Evolutionary conservation across 1,140 invertebrate species (phyloP).

Genomic region (Wasmannia auropunctata): DNA sequence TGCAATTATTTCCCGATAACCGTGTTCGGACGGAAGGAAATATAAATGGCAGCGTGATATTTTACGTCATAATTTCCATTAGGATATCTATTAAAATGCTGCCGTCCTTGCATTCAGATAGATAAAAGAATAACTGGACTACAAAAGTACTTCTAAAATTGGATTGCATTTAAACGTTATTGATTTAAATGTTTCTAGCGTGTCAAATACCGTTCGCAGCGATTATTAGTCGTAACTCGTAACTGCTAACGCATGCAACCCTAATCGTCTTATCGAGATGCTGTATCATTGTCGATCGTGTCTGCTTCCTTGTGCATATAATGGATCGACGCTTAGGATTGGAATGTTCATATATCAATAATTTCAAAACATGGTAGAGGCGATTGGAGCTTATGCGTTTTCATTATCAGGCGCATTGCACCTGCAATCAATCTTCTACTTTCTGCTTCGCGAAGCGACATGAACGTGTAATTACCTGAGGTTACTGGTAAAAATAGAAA

Average conservation of each 20-base stretch:
- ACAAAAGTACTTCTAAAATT: conserved; percentile 17
- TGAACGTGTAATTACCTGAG: conserved; percentile 42
- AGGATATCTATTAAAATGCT: conserved; percentile 36
- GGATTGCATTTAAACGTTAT: conserved; percentile 7
- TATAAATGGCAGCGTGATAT: conserved; percentile 54
- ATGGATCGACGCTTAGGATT: conserved; percentile 8
- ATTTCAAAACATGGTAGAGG: conserved; percentile 7
- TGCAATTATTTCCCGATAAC: conserved; percentile 54
- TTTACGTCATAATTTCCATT: conserved; percentile 52
- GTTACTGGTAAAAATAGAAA: conserved; percentile 38
- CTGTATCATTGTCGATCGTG: conserved; percentile 30
- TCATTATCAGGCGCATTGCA: conserved; percentile 13
- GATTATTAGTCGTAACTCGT: background rate
- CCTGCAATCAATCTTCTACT: conserved; percentile 35
- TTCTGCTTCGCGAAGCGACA: conserved; percentile 8
- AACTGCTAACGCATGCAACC: background rate
- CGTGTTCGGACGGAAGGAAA: conserved; percentile 29
- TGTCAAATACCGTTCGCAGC: background rate
- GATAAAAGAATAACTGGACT: conserved; percentile 5
- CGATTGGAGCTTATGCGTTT: conserved; percentile 43
- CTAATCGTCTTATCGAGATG: conserved; percentile 39
- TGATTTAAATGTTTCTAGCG: background rate
- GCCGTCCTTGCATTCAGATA: background rate
- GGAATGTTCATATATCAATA: conserved; percentile 15
- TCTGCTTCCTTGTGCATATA: background rate